Evolutionary conservation across 2,888 invertebrate species (phyloP).

Genomic region (Chrysopilus asiliformis): DNA sequence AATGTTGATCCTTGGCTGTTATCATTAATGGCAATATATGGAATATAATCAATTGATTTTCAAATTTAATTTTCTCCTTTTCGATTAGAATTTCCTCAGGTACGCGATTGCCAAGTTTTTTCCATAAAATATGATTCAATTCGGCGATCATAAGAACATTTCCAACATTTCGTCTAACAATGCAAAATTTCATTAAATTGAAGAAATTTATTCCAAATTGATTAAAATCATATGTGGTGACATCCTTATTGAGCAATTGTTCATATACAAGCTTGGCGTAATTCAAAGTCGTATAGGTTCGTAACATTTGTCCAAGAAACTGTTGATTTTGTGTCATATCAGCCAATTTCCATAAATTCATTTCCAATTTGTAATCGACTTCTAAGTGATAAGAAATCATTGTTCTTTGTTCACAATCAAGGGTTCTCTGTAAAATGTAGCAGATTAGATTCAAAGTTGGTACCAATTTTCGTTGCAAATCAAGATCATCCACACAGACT

Average conservation of each 20-base stretch:
- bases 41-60: conserved; percentile 47
- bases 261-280: conserved; percentile 29
- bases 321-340: conserved; percentile 31
- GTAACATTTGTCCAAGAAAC: conserved; percentile 26
- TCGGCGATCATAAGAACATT: conserved; percentile 34
- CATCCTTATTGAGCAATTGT: conserved; percentile 18
- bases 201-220: conserved; percentile 30
- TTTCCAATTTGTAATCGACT: conserved; percentile 27
- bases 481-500: conserved; percentile 38
- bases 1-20: conserved; percentile 28
- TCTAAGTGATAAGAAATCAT: conserved; percentile 28
- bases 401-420: conserved; percentile 35
- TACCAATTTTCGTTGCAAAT: conserved; percentile 40
- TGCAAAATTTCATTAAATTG: conserved; percentile 32
- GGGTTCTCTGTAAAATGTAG: conserved; percentile 40
- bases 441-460: conserved; percentile 45
- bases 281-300: conserved; percentile 23
- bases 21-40: conserved; percentile 49
- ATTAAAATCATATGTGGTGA: conserved; percentile 14
- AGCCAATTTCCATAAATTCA: conserved; percentile 28
- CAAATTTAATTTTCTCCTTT: conserved; percentile 35
- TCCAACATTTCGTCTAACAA: conserved; percentile 25
- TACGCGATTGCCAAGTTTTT: conserved; percentile 27
- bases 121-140: conserved; percentile 35
- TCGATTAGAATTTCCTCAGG: conserved; percentile 30